Percentiles rank a stretch among this genome's conserved stretches.
Conservation (phyloP, 2,888 invertebrate genomes). For the Lucinisca nassula region DNA sequence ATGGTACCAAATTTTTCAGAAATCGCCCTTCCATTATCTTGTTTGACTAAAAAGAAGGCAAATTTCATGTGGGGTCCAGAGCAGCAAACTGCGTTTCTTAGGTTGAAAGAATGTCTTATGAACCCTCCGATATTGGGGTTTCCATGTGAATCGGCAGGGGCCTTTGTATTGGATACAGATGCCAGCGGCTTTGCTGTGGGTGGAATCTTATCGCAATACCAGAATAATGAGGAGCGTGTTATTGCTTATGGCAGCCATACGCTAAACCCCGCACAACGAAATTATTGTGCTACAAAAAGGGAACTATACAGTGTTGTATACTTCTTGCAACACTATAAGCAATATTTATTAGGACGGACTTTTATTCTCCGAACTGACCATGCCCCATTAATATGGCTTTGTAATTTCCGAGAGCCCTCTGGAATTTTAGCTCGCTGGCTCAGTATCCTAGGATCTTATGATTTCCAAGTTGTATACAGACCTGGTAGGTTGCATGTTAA, state of each 20-base stretch:
- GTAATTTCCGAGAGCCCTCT: slow-evolving; percentile 26
- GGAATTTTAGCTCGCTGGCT: slow-evolving; percentile 34
- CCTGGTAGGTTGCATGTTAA: slow-evolving; percentile 12
- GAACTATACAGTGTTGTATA: slow-evolving; percentile 26
- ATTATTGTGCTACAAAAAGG: slow-evolving; percentile 34
- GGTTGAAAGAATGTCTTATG: slow-evolving; percentile 1
- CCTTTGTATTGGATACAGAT: slow-evolving; percentile 24
- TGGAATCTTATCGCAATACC: slow-evolving; percentile 28
- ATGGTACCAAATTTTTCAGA: slow-evolving; percentile 19
- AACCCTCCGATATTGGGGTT: slow-evolving; percentile 11
- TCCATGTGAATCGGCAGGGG: neutral
- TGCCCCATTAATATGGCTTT: neutral
- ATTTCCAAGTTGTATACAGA: slow-evolving; percentile 11
- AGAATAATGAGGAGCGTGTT: slow-evolving; percentile 20
- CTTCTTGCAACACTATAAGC: slow-evolving; percentile 22
- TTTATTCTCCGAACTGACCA: slow-evolving; percentile 29
- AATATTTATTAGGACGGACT: slow-evolving; percentile 21
- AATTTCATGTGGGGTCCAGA: neutral
- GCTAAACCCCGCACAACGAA: slow-evolving; percentile 9
- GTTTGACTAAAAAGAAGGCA: slow-evolving; percentile 13
- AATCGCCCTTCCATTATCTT: slow-evolving; percentile 6
- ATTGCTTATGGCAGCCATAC: slow-evolving; percentile 26
- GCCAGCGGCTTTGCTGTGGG: slow-evolving; percentile 11
- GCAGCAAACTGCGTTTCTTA: slow-evolving; percentile 9
- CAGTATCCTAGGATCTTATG: too few species aligned